Conservation (phyloP, 2,113 vertebrate species). For the Labeo rohita region DNA sequence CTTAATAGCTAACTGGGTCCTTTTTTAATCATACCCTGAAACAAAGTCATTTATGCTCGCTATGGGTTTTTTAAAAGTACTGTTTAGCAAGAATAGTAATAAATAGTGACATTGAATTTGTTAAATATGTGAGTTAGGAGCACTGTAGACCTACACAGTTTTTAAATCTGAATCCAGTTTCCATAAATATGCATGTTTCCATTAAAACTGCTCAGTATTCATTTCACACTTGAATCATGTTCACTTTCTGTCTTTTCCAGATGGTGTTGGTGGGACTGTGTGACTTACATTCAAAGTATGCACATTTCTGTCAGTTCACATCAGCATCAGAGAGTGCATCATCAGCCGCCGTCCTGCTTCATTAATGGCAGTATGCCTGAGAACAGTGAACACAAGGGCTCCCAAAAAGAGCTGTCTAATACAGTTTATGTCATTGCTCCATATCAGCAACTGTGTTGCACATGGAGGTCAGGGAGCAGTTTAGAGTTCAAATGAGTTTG, state of each 20-base stretch:
- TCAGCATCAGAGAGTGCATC: background rate
- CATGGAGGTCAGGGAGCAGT: background rate
- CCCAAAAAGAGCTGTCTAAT: background rate
- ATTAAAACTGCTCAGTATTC: background rate
- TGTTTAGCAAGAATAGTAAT: background rate
- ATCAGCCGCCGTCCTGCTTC: background rate
- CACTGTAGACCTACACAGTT: background rate
- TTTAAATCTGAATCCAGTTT: background rate
- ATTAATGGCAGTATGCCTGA: background rate
- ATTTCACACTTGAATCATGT: background rate
- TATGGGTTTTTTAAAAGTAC: too few species aligned
- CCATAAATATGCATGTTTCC: background rate
- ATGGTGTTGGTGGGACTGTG: background rate
- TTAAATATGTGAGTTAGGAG: background rate
- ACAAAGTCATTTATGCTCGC: background rate
- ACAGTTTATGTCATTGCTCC: background rate
- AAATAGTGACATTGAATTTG: background rate
- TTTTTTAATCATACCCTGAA: background rate
- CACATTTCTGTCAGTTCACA: background rate
- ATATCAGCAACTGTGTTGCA: background rate
- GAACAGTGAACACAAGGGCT: slow-evolving; percentile 1
- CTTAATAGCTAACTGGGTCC: background rate
- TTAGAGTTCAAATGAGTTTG: background rate
- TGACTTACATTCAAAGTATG: background rate
- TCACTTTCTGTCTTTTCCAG: background rate